Percentiles rank a stretch among this genome's conserved stretches.
phyloP scores from a whole-genome alignment of 1,140 invertebrate species.

The Armadillidium nasatum region DNA sequence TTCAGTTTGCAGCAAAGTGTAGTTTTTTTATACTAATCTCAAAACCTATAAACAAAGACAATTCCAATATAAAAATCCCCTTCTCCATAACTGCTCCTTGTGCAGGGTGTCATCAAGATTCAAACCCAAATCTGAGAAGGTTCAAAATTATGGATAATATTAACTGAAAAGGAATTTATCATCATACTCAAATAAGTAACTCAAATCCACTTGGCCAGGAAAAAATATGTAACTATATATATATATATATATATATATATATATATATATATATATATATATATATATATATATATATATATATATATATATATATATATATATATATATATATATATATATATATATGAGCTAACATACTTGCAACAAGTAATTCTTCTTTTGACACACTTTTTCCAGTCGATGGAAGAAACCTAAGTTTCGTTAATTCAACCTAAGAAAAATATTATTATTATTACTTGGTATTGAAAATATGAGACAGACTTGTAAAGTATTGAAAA shows the following conservation, averaged over 20 bases:
- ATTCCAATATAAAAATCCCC: too few species aligned
- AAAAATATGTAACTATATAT: background rate
- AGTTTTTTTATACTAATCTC: too few species aligned
- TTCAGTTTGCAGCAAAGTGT: too few species aligned
- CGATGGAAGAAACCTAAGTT: conserved; percentile 79
- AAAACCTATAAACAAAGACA: too few species aligned
- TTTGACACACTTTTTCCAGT: conserved; percentile 69
- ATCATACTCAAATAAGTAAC: background rate
- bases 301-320: conserved; percentile 21
- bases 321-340: conserved; percentile 30
- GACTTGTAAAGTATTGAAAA: conserved; percentile 16
- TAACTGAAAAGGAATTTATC: conserved; percentile 20
- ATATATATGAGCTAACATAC: conserved; percentile 54
- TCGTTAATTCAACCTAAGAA: conserved; percentile 73
- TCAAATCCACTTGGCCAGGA: background rate
- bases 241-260: too few species aligned
- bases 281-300: background rate
- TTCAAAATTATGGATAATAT: too few species aligned
- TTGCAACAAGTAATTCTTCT: conserved; percentile 79
- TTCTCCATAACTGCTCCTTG: too few species aligned
- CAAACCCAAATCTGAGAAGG: too few species aligned
- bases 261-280: too few species aligned
- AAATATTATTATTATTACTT: conserved; percentile 38
- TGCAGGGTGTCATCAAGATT: too few species aligned
- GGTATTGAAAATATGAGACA: too few species aligned